Conservation (phyloP, 2,888 invertebrate species). For the Ypsolopha sequella region DNA sequence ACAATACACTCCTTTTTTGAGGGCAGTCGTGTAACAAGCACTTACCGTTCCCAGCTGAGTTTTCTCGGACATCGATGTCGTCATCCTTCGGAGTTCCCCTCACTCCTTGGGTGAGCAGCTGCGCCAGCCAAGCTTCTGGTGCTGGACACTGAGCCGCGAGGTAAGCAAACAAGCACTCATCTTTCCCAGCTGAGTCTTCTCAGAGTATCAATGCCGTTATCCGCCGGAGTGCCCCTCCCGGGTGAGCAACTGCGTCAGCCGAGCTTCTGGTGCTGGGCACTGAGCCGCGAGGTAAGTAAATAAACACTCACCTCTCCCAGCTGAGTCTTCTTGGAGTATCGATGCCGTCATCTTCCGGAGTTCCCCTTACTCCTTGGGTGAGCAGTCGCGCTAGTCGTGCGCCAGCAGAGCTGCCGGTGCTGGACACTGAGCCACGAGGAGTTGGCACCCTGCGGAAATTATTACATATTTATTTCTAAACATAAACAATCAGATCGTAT, state of each 20-base stretch:
- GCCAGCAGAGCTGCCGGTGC: conserved; percentile 41
- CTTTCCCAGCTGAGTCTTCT: conserved; percentile 75
- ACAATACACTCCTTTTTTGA: no score
- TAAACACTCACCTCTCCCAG: conserved; percentile 70
- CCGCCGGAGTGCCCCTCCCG: conserved; percentile 52
- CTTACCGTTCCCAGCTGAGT: conserved; percentile 76
- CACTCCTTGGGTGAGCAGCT: conserved; percentile 48
- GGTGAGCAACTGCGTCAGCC: conserved; percentile 38
- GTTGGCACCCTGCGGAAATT: conserved; percentile 38
- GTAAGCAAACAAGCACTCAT: conserved; percentile 37
- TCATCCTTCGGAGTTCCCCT: conserved; percentile 50
- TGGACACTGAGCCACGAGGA: conserved; percentile 54
- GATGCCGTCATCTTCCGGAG: conserved; percentile 48
- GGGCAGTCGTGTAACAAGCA: no score
- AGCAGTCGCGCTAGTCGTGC: conserved; percentile 45
- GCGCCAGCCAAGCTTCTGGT: conserved; percentile 41
- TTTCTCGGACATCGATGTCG: conserved; percentile 59
- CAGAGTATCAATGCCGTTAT: conserved; percentile 53
- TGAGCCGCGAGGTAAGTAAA: conserved; percentile 16
- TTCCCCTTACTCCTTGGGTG: conserved; percentile 48
- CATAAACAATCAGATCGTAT: no score
- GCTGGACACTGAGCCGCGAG: conserved; percentile 54
- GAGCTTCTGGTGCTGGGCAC: conserved; percentile 49
- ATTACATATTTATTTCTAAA: no score
- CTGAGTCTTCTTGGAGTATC: conserved; percentile 70